Conservation (phyloP, 2,113 vertebrate species). For the Accipiter cooperii region DNA sequence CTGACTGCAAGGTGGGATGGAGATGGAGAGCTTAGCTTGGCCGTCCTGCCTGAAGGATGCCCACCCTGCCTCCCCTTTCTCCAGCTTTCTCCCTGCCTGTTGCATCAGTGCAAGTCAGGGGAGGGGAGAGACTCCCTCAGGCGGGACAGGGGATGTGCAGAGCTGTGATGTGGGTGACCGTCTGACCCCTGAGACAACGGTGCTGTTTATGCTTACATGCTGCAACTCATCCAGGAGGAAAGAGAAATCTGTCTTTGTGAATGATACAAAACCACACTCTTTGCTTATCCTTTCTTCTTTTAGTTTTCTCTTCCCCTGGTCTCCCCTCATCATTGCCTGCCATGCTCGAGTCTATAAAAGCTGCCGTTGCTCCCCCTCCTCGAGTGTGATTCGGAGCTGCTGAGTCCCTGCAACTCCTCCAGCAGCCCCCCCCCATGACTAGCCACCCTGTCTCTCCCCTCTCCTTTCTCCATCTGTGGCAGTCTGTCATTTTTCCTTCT, state of each 20-base stretch:
- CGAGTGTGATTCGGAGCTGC: neutral
- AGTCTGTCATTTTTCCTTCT: neutral
- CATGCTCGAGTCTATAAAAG: neutral
- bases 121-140: neutral
- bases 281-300: neutral
- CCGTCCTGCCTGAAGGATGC: neutral
- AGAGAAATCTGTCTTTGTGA: neutral
- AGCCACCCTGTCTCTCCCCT: constrained; percentile 11
- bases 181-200: neutral
- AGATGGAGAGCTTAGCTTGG: neutral
- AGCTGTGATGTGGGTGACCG: neutral
- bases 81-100: neutral
- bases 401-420: neutral
- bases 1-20: neutral
- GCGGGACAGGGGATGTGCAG: accelerated
- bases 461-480: neutral
- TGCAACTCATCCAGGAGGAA: neutral
- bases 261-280: neutral
- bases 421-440: neutral
- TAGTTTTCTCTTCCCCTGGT: neutral
- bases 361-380: neutral
- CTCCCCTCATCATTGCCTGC: neutral
- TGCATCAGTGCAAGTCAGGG: neutral
- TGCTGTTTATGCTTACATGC: neutral
- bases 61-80: neutral